Percentiles rank a stretch among this genome's conserved stretches.
Evolutionary conservation across 2,888 invertebrate genomes (phyloP).

Genomic region (Ornithoptera alexandrae): DNA sequence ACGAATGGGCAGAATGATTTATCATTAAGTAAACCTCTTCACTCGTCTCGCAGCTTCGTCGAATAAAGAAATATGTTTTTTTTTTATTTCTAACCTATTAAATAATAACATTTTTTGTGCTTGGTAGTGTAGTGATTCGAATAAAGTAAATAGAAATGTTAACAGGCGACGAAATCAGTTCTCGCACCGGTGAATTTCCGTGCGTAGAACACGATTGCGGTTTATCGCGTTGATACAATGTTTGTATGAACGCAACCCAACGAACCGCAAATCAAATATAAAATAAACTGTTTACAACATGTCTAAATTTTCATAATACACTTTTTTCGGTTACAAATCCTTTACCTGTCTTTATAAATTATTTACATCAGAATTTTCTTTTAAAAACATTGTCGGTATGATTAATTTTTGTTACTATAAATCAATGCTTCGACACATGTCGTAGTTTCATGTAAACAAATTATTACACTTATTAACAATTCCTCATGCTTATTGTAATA

Average conservation of each 20-base stretch:
- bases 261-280: constrained; percentile 15
- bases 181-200: background rate
- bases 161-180: background rate
- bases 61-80: too few relatives aligned
- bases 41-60: too few relatives aligned
- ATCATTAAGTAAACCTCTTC: too few relatives aligned
- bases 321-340: background rate
- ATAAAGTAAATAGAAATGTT: constrained; percentile 1
- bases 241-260: background rate
- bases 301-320: background rate
- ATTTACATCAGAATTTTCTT: too few relatives aligned
- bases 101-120: background rate
- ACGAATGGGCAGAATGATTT: too few relatives aligned
- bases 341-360: too few relatives aligned
- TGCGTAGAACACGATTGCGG: constrained; percentile 15
- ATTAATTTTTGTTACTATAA: too few relatives aligned
- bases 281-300: background rate
- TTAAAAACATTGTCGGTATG: too few relatives aligned
- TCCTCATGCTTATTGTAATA: too few relatives aligned
- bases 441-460: too few relatives aligned
- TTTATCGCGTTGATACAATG: constrained; percentile 11
- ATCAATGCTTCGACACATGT: too few relatives aligned
- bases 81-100: background rate
- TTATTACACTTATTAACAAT: too few relatives aligned
- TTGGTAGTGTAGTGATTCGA: background rate